Percentiles rank a stretch among this genome's conserved stretches.
Conservation (phyloP, 2,888 invertebrate genomes). For the Aethes cnicana region DNA sequence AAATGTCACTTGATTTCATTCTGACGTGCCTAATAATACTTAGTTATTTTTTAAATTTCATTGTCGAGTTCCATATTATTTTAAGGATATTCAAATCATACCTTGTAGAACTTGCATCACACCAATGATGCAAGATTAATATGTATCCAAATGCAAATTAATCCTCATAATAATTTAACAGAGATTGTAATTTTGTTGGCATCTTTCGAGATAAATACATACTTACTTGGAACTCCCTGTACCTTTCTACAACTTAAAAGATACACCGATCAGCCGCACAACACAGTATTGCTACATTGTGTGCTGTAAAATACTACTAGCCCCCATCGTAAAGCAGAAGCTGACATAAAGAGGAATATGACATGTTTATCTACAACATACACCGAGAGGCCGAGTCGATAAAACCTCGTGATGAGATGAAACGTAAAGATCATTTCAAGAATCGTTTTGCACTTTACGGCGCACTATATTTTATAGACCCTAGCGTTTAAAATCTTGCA, state of each 20-base stretch:
- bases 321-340: conserved; percentile 42
- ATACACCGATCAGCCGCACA: neutral
- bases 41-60: too few species aligned
- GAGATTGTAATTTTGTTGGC: too few species aligned
- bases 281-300: conserved; percentile 11
- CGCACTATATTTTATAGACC: conserved; percentile 44
- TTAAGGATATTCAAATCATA: too few species aligned
- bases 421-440: conserved; percentile 45
- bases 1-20: too few species aligned
- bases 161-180: too few species aligned
- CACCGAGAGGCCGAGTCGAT: conserved; percentile 40
- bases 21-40: too few species aligned
- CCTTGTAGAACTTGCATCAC: too few species aligned
- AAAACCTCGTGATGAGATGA: conserved; percentile 56
- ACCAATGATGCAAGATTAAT: too few species aligned
- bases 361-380: conserved; percentile 51
- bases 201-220: too few species aligned
- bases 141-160: too few species aligned
- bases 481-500: conserved; percentile 41
- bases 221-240: too few species aligned
- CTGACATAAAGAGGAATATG: conserved; percentile 44
- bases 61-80: too few species aligned
- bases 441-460: conserved; percentile 45
- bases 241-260: neutral
- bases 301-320: conserved; percentile 7